Base-by-base conservation (phyloP, 37 sponge, comb jelly and placozoan genomes). In the Chondrilla cf. caribensis region DNA sequence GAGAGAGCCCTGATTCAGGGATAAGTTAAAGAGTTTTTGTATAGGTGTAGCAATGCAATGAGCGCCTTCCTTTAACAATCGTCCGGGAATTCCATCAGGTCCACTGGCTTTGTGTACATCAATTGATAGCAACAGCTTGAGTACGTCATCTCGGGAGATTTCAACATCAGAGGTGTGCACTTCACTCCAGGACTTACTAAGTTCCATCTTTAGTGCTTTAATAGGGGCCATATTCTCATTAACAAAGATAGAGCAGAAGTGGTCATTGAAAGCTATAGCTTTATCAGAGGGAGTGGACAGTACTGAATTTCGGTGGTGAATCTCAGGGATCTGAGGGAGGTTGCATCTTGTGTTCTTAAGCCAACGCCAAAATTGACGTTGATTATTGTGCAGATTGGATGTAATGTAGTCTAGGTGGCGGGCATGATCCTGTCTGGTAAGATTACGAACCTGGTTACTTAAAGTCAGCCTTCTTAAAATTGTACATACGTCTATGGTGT, bases 11-110 rank as follows among this genome's bases (percentile, higher is more conserved):
- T 25, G 36, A 0, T 65, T 36, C 51, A 82, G 24, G 0, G 84
- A 84, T 42, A 78, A 19, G 5, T 9, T 22, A 36, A 58, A 84
- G 29, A 84, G 78, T 0, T 40, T 83, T 40, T n/a, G n/a, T n/a
- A n/a, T n/a, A n/a, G n/a, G n/a, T n/a, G 82, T 19, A 39, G 68
- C n/a, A n/a, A n/a, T n/a, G n/a, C n/a, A n/a, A n/a, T n/a, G n/a
- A n/a, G n/a, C n/a, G 64, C 84, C 44, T 77, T 51, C 37, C 43
- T 68, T 84, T 35, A 77, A 51, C 24, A 84, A 64, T 0, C 37
- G 43, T 3, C 78, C 84, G 11, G 84, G 84, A 37, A 84, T 29
- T 37, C 37, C 84, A 84, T 76, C 84, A 65, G 84, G 78, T 19
- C 78, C 84, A 84, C 78, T 8, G 2, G 84, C 60, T 36, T 84